phyloP scores from a whole-genome alignment of 1,140 invertebrate genomes.

The Caenorhabditis briggsae region DNA sequence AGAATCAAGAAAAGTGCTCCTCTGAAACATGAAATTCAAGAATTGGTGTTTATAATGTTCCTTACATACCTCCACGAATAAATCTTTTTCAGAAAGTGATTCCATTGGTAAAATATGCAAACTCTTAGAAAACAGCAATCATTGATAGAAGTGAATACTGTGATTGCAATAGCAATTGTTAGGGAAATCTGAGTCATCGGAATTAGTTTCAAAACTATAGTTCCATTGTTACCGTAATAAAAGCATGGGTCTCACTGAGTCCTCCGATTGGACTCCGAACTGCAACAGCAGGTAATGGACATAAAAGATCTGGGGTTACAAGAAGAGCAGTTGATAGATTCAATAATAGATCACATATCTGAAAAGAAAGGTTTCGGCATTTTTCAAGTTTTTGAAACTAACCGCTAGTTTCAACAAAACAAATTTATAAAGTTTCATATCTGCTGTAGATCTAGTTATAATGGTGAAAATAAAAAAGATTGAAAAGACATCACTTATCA shows the following conservation, averaged over 20 bases:
- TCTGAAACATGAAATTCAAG: background rate
- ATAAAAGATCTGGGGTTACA: conserved; percentile 3
- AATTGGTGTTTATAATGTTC: background rate
- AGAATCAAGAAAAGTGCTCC: background rate
- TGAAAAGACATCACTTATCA: background rate
- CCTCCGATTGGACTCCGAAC: background rate
- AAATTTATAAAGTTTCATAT: conserved; percentile 19
- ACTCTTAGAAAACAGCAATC: conserved; percentile 10
- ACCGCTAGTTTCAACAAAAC: background rate
- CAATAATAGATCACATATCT: conserved; percentile 5
- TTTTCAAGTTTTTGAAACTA: background rate
- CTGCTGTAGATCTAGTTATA: background rate
- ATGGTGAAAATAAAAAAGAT: conserved; percentile 14
- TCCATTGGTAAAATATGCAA: conserved; percentile 37
- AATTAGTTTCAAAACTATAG: background rate
- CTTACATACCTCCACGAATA: conserved; percentile 17
- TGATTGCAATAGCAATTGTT: conserved; percentile 22
- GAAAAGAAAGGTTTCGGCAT: background rate
- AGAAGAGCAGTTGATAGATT: background rate
- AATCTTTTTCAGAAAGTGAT: conserved; percentile 14
- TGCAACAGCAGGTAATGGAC: background rate
- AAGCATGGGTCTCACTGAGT: background rate
- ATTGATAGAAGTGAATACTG: conserved; percentile 22
- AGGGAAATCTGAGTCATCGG: background rate
- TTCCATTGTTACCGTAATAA: background rate